Percentiles rank a stretch among this genome's conserved stretches.
Evolutionary conservation across 2,797 vertebrate species (phyloP).

Genomic region (Eidolon dupreanum): DNA sequence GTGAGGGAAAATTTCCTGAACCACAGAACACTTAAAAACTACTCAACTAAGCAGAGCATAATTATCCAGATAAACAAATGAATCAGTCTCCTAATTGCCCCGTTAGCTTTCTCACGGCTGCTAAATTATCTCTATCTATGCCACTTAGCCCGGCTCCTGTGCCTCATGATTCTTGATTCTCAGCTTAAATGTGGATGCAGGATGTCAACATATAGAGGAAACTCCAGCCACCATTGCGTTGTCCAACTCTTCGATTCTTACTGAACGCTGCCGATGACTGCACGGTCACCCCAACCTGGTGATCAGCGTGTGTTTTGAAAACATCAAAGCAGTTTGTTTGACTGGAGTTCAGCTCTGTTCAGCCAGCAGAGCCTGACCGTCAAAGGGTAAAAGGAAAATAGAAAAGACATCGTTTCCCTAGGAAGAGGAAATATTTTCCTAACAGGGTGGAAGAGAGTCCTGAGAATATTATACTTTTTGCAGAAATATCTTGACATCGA

Average conservation of each 20-base stretch:
- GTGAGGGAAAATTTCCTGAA: constrained; percentile 39
- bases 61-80: constrained; percentile 52
- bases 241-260: not conserved
- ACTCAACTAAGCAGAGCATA: not conserved
- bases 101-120: not conserved
- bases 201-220: not conserved
- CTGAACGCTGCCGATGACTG: fast-evolving
- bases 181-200: not conserved
- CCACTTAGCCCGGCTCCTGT: not conserved
- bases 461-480: not conserved
- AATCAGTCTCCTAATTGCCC: constrained; percentile 52
- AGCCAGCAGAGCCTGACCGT: not conserved
- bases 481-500: constrained; percentile 33
- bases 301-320: not conserved
- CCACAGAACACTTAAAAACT: constrained; percentile 51
- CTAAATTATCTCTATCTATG: not conserved
- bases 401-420: not conserved
- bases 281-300: not conserved
- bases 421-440: not conserved
- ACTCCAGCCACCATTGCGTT: not conserved
- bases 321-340: not conserved
- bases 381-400: not conserved
- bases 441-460: not conserved
- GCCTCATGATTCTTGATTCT: not conserved
- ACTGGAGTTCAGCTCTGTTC: not conserved